Evolutionary conservation across 2,888 invertebrate species (phyloP).

Genomic region (Metopia argyrocephala): DNA sequence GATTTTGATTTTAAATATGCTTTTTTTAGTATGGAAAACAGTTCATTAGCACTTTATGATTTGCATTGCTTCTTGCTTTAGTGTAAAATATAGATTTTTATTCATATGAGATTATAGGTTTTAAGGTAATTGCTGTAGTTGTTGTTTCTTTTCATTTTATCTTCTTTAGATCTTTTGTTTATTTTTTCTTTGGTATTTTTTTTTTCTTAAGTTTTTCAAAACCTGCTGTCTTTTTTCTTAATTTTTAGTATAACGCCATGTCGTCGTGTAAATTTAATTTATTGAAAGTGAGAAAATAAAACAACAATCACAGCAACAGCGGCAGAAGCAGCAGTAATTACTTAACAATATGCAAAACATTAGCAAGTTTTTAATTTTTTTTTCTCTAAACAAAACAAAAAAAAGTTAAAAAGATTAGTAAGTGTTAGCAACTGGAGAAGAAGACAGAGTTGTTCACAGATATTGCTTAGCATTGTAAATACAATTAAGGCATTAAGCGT

Average conservation of each 20-base stretch:
- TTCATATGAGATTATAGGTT: neutral
- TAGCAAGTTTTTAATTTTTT: neutral
- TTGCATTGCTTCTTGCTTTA: neutral
- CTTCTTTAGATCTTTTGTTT: conserved; percentile 29
- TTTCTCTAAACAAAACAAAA: neutral
- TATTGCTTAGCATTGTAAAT: neutral
- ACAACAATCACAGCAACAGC: neutral
- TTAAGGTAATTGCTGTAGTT: conserved; percentile 15
- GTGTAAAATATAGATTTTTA: neutral
- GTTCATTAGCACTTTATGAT: conserved; percentile 62
- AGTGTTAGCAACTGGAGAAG: neutral
- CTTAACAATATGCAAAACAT: neutral
- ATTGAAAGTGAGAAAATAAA: conserved; percentile 57
- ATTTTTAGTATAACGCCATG: conserved; percentile 31
- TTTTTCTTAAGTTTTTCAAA: conserved; percentile 19
- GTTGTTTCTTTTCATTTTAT: conserved; percentile 1
- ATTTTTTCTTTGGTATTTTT: conserved; percentile 29
- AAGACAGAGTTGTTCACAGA: neutral
- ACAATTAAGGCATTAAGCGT: conserved; percentile 21
- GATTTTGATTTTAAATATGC: too few species aligned
- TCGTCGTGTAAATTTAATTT: conserved; percentile 60
- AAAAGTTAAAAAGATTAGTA: neutral
- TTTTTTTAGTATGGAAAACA: conserved; percentile 27
- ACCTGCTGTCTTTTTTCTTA: conserved; percentile 35
- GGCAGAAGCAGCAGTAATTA: neutral